Base-by-base conservation (phyloP, 1,140 invertebrate species). In the honey bee (Apis mellifera) region DNA sequence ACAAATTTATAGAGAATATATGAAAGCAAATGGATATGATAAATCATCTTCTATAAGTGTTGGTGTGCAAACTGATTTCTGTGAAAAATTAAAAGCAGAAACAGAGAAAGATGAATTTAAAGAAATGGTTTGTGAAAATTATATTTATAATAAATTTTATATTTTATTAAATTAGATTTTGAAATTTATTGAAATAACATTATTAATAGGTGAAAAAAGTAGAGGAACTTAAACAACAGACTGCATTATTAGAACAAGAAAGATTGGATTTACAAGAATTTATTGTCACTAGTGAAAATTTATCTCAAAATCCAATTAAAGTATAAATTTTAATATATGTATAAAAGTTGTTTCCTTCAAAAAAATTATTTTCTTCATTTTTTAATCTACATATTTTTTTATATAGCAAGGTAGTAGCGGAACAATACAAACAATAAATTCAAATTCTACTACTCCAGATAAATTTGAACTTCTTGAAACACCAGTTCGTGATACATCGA, bases 1-100 rank as follows among this genome's bases (percentile, higher is more conserved):
- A 50, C 96, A 96, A 57, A 94, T 98, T 54, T 98, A 98, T 90
- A 95, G 97, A 85, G 97, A 97, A 83, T 96, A 95, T 85, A 92
- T 95, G 83, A 94, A 93, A 82, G 93, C 94, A 54, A 94, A 91
- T 77, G 93, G 93, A 13, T 91, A 94, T 75, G 93, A 94, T 21
- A 93, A 92, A 82, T 86, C 90, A 54, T 80, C 88, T 52, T 92
- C 91, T 17, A 84, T 86, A 13, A 91, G 80, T 73, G 83, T 91
- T 76, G 89, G 89, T 72, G 89, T 91, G 48, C 95, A 95, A 92
- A 95, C 94, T 5, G 93, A 95, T 65, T 68, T 78, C 64, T 59
- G 13, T 21, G 21, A 78, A 21, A 82, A 84, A 68, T 75, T 74
- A 64, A 89, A 93, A 81, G 91, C 93, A 84, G 93, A 93, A 82